Evolutionary conservation across 2,888 invertebrate genomes (phyloP), one percentile per base, ranked within the genome.

Genomic region (Cheilosia vulpina): DNA sequence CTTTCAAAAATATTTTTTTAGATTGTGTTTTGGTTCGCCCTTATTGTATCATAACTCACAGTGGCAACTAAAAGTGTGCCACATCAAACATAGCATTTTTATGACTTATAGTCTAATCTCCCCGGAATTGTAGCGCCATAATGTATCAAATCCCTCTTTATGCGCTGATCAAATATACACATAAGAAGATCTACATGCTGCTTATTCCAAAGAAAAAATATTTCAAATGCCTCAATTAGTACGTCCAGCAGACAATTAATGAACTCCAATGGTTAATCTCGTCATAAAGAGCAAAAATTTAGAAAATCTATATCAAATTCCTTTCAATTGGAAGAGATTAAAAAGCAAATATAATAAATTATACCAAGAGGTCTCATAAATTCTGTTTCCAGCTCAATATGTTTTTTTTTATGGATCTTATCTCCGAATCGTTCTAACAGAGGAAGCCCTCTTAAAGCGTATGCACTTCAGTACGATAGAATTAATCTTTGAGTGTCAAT

Each of bases 291-390:
- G 5, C 11, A 31, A 17, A 13, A 52, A 47, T 65, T 57, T 57
- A 4, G 7, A 34, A 45, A 53, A 52, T 55, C 4, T 24, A 47
- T 19, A 24, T 2, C 9, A 75, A 53, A 57, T 75, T 75, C 38
- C 21, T 24, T 17, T 15, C 53, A 73, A 63, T 63, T 62, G 31
- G 31, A 45, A 63, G 19, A 53, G 53, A 24, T 60, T 50, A n/a
- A 52, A 62, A 53, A 3, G 24, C 13, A 75, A 68, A 69, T n/a
- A 53, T 34, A 65, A 68, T 81, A 50, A 69, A 75, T 57, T 55
- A 60, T 38, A 9, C 17, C 13, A 62, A 50, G 53, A 15, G 38
- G 45, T 0, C 68, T 75, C 75, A 19, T 68, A 66, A 80, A 55
- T 75, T 68, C 11, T 31, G 45, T 47, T 55, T 55, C n/a, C 19